Evolutionary conservation across 2,888 invertebrate genomes (phyloP).

Genomic region (Acanthopleura granulata): DNA sequence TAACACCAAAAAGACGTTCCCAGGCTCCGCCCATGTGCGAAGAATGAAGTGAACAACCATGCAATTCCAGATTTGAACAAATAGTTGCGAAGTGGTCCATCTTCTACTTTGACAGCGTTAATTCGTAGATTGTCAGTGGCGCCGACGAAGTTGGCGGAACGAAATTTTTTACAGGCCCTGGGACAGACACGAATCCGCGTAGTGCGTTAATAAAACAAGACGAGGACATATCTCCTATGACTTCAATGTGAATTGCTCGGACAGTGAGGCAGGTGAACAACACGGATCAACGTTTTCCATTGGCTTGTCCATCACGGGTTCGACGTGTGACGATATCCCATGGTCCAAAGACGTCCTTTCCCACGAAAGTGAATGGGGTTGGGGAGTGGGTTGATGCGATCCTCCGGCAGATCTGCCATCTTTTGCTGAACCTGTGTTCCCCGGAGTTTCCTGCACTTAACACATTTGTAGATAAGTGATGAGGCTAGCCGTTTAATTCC

Average conservation of each 20-base stretch:
- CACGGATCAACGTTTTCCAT: slow-evolving; percentile 33
- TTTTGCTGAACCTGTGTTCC: too few species aligned
- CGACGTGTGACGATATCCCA: slow-evolving; percentile 27
- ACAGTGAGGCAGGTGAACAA: slow-evolving; percentile 32
- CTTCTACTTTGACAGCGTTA: slow-evolving; percentile 24
- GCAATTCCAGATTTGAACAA: too few species aligned
- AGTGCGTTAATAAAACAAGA: slow-evolving; percentile 32
- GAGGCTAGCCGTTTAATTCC: too few species aligned
- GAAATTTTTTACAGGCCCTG: slow-evolving; percentile 29
- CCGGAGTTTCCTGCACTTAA: too few species aligned
- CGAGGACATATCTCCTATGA: slow-evolving; percentile 30
- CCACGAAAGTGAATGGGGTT: slow-evolving; percentile 34
- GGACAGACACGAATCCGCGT: slow-evolving; percentile 28
- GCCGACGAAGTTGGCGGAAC: slow-evolving; percentile 32
- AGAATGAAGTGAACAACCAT: slow-evolving; percentile 25
- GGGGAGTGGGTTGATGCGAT: slow-evolving; percentile 23
- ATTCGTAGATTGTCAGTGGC: slow-evolving; percentile 22
- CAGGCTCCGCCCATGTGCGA: slow-evolving; percentile 31
- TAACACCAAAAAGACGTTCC: slow-evolving; percentile 27
- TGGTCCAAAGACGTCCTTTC: slow-evolving; percentile 31
- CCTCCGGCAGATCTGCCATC: slow-evolving; percentile 34
- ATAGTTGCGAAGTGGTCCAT: not conserved
- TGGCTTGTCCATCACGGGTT: slow-evolving; percentile 30
- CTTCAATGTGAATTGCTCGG: slow-evolving; percentile 32
- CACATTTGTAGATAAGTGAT: too few species aligned